A percentile compares a stretch with the other conserved stretches of the same genome.
phyloP scores from a whole-genome alignment of 2,888 invertebrate species.

The Acrobasis repandana region DNA sequence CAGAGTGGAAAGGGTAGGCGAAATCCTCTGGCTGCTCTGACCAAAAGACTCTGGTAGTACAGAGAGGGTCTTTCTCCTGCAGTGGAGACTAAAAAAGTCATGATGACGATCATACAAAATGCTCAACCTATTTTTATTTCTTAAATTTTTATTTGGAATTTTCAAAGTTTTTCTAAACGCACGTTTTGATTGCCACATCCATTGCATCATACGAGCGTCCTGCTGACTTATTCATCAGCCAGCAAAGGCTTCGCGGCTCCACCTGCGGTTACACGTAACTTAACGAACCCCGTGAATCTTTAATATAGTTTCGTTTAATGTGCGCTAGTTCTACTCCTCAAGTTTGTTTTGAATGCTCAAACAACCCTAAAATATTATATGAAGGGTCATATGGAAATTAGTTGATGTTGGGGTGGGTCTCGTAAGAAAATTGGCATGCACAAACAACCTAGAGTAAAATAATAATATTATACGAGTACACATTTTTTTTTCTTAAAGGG shows the following conservation, averaged over 20 bases:
- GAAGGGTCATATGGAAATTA: conserved; percentile 41
- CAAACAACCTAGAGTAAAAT: neutral
- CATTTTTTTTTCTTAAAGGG: too few species aligned
- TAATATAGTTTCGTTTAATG: conserved; percentile 79
- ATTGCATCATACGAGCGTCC: conserved; percentile 37
- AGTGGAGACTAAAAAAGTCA: too few species aligned
- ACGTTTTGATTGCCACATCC: conserved; percentile 33
- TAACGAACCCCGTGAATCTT: conserved; percentile 80
- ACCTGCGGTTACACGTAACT: conserved; percentile 79
- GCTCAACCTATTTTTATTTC: too few species aligned
- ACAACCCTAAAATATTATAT: conserved; percentile 33
- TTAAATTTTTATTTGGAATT: too few species aligned
- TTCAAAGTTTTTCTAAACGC: too few species aligned
- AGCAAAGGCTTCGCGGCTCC: conserved; percentile 64
- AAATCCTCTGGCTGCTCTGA: too few species aligned
- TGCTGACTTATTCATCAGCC: conserved; percentile 72
- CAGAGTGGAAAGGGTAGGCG: too few species aligned
- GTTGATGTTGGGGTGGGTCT: neutral
- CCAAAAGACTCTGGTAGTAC: too few species aligned
- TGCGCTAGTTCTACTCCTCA: conserved; percentile 64
- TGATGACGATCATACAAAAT: too few species aligned
- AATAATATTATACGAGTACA: neutral
- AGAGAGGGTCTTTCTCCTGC: too few species aligned
- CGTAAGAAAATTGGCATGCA: conserved; percentile 1
- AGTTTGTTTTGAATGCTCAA: conserved; percentile 62